Conservation (phyloP, 2,888 invertebrate genomes). For the Rambutsinella grinnellia region DNA sequence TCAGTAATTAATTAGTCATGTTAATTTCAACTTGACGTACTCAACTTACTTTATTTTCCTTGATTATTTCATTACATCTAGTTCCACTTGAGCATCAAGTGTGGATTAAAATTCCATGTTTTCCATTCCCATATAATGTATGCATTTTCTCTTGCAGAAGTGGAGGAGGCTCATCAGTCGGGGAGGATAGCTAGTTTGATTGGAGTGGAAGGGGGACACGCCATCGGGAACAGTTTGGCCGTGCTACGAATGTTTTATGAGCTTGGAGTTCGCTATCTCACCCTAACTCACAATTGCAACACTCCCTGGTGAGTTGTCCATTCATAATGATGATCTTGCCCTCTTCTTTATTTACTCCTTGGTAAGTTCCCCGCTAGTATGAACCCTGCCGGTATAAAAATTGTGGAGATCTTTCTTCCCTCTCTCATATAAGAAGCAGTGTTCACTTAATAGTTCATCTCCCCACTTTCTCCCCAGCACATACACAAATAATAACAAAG, state of each 20-base stretch:
- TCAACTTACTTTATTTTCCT: slow-evolving; percentile 1
- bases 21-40: slow-evolving; percentile 32
- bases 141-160: slow-evolving; percentile 52
- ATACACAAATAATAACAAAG: neutral
- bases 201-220: slow-evolving; percentile 75
- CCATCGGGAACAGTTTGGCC: slow-evolving; percentile 84
- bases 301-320: slow-evolving; percentile 63
- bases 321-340: slow-evolving; percentile 46
- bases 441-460: neutral
- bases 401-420: too few relatives aligned
- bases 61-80: neutral
- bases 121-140: too few relatives aligned
- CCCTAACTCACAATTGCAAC: slow-evolving; percentile 71
- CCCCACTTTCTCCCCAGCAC: neutral
- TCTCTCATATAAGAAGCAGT: neutral
- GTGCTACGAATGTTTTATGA: slow-evolving; percentile 80
- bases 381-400: too few relatives aligned
- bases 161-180: slow-evolving; percentile 65
- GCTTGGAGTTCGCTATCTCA: slow-evolving; percentile 85
- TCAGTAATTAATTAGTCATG: slow-evolving; percentile 43
- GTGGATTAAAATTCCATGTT: too few relatives aligned
- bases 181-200: slow-evolving; percentile 64
- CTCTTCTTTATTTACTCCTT: neutral
- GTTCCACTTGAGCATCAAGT: too few relatives aligned
- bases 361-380: neutral